These are phyloP conservation scores for Drosophila leonis DNA, from an alignment of 2,888 invertebrate genomes.

Conservation along the genomic window DNA sequence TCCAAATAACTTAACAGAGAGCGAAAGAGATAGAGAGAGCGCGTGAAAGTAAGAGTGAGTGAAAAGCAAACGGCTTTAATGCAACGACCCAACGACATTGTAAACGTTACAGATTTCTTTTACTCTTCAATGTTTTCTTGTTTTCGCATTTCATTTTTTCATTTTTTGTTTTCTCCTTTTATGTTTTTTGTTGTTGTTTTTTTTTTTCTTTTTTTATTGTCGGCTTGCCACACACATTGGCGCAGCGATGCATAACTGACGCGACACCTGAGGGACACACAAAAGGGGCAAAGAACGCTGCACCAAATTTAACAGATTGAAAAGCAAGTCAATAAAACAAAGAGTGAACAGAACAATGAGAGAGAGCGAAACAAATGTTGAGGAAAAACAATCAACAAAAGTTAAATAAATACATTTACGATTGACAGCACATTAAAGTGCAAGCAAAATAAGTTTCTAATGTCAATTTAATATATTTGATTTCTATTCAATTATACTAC, in stretches of 20 bases:
- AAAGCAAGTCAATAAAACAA: constrained; percentile 46
- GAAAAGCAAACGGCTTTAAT: constrained; percentile 27
- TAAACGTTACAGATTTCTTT: constrained; percentile 13
- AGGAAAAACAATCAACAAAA: background rate
- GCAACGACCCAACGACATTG: constrained; percentile 12
- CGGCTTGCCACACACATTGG: constrained; percentile 29
- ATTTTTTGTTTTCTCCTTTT: background rate
- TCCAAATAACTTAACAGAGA: background rate
- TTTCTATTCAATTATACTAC: too few species aligned
- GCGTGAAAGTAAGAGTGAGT: background rate
- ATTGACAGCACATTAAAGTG: background rate
- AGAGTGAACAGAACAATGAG: constrained; percentile 14
- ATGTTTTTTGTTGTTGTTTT: background rate
- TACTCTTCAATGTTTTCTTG: constrained; percentile 2
- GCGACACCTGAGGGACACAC: constrained; percentile 44
- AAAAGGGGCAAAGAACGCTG: constrained; percentile 12
- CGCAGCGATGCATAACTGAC: constrained; percentile 49
- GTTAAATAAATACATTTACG: background rate
- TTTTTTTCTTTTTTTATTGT: constrained; percentile 4
- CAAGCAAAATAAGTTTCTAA: background rate
- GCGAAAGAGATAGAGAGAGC: background rate
- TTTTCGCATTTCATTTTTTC: constrained; percentile 6
- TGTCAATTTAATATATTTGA: background rate
- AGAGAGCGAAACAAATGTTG: constrained; percentile 7
- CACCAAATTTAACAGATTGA: constrained; percentile 49